Percentiles rank a stretch among this genome's conserved stretches.
phyloP scores from a whole-genome alignment of 2,797 vertebrate species.

The Labroides dimidiatus region DNA sequence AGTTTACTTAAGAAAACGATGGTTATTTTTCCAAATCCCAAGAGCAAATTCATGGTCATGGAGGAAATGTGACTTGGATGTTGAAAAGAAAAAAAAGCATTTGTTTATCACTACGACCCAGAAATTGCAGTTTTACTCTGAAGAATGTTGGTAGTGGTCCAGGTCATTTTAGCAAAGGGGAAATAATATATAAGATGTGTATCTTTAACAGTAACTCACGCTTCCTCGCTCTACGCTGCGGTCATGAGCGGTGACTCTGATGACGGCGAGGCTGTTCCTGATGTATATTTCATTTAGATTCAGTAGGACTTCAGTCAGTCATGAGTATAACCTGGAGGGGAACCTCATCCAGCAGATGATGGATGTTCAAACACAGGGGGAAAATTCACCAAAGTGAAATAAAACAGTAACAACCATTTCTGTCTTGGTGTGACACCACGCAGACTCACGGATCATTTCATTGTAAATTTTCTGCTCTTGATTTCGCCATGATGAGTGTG shows the following conservation, averaged over 20 bases:
- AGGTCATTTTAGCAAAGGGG: constrained; percentile 70
- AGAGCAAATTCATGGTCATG: constrained; percentile 64
- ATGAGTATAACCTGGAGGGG: constrained; percentile 62
- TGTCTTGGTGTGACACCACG: constrained; percentile 52
- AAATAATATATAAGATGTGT: constrained; percentile 74
- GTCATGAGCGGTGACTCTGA: constrained; percentile 59
- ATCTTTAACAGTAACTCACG: constrained; percentile 67
- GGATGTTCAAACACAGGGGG: constrained; percentile 59
- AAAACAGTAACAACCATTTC: constrained; percentile 39
- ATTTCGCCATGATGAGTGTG: constrained; percentile 65
- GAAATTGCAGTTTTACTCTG: constrained; percentile 67
- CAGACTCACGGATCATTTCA: constrained; percentile 51
- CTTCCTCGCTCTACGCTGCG: constrained; percentile 66
- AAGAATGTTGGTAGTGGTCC: constrained; percentile 72
- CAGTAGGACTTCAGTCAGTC: constrained; percentile 58
- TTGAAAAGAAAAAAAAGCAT: constrained; percentile 60
- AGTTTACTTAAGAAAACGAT: constrained; percentile 67
- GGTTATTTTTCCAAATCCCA: constrained; percentile 56
- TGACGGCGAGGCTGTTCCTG: constrained; percentile 66
- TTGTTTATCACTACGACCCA: constrained; percentile 65
- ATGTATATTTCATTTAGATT: constrained; percentile 78
- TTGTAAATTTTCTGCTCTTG: constrained; percentile 64
- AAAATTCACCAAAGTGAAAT: constrained; percentile 68
- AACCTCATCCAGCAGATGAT: constrained; percentile 44
- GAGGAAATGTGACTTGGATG: constrained; percentile 65